phyloP scores from a whole-genome alignment of 2,113 vertebrate genomes.

The Elanus axillaris region DNA sequence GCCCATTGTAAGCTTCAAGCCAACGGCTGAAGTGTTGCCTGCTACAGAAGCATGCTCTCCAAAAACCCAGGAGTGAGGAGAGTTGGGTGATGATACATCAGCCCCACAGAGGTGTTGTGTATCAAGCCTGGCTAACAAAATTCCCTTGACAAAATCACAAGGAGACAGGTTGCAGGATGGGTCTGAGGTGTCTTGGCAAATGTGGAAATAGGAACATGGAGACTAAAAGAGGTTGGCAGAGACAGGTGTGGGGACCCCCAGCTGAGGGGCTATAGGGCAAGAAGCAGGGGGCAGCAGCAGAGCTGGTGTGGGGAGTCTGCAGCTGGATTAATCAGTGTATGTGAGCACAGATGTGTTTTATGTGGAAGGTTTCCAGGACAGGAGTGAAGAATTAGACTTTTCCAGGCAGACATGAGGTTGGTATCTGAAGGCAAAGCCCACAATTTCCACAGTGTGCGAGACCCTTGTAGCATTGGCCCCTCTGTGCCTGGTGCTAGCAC shows the following conservation, averaged over 20 bases:
- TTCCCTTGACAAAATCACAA: neutral
- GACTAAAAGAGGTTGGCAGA: neutral
- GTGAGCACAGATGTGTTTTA: neutral
- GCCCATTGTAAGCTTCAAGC: neutral
- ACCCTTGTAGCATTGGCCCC: accelerated
- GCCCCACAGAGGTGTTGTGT: accelerated
- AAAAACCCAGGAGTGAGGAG: neutral
- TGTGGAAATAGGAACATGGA: neutral
- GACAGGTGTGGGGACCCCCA: no score
- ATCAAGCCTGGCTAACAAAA: neutral
- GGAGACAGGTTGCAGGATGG: neutral
- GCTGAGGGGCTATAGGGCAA: no score
- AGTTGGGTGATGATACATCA: neutral
- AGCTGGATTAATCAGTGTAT: neutral
- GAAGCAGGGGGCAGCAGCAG: accelerated
- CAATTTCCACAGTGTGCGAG: neutral
- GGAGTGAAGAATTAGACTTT: neutral
- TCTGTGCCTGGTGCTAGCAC: accelerated
- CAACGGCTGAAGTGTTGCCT: accelerated
- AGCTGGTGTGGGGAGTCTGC: neutral
- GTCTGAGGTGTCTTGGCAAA: neutral
- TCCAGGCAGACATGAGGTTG: neutral
- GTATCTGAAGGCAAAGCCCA: neutral
- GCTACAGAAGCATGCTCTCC: neutral
- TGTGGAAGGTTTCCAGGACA: neutral